A percentile compares a stretch with the other conserved stretches of the same genome.
phyloP scores from a whole-genome alignment of 2,113 vertebrate genomes.

The Amblyornis subalaris region DNA sequence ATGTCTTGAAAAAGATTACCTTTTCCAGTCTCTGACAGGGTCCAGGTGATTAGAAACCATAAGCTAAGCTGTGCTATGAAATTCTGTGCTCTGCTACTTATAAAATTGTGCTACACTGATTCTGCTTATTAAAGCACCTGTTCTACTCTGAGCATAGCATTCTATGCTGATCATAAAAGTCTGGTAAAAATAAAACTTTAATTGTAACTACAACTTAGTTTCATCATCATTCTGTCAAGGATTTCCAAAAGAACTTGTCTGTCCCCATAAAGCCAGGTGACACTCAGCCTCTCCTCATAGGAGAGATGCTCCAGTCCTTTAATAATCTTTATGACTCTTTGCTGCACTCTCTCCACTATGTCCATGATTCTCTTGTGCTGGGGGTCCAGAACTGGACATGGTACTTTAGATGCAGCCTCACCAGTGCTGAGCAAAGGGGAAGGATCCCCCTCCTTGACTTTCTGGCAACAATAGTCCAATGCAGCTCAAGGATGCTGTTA shows the following conservation, averaged over 20 bases:
- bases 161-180: background rate
- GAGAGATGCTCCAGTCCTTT: background rate
- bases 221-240: background rate
- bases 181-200: background rate
- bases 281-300: background rate
- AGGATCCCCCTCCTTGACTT: background rate
- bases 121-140: background rate
- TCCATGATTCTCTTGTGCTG: background rate
- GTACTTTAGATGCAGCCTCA: background rate
- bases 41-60: background rate
- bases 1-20: no score
- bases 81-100: background rate
- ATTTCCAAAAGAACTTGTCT: background rate
- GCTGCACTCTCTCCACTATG: background rate
- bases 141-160: background rate
- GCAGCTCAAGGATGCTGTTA: background rate
- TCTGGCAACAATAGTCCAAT: background rate
- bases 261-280: background rate
- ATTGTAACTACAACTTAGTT: background rate
- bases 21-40: no score
- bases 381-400: background rate
- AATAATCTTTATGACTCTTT: background rate
- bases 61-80: background rate
- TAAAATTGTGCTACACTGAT: background rate
- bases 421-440: background rate